Percentiles rank a stretch among this genome's conserved stretches.
These are phyloP conservation scores for Caenorhabditis wallacei DNA, from an alignment of 2,888 invertebrate species.

Conservation along the genomic window DNA sequence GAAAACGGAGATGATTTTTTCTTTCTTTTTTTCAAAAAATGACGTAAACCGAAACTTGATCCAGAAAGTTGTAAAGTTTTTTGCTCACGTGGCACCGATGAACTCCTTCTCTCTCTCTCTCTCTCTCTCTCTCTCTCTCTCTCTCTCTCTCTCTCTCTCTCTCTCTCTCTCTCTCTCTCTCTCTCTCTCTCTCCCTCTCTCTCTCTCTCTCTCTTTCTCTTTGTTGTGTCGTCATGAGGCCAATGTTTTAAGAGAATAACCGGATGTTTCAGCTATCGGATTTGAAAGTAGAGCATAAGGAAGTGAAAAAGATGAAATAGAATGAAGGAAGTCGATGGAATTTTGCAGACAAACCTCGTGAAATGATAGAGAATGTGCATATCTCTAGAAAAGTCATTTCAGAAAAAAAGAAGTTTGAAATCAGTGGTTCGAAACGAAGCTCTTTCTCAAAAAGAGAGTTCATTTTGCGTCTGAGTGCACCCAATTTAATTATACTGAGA, in stretches of 20 bases:
- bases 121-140: background rate
- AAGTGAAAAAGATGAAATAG: background rate
- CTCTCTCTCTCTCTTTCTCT: background rate
- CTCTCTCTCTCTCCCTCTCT: background rate
- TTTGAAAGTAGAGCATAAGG: background rate
- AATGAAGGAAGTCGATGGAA: background rate
- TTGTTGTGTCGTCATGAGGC: constrained; percentile 31
- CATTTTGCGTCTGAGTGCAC: background rate
- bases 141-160: background rate
- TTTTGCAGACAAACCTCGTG: background rate
- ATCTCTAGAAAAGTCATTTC: too few species aligned
- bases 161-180: background rate
- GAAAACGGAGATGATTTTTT: background rate
- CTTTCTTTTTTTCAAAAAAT: constrained; percentile 17
- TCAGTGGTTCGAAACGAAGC: too few species aligned
- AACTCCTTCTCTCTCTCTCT: constrained; percentile 1
- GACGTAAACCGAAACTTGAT: constrained; percentile 23
- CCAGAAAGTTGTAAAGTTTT: constrained; percentile 37
- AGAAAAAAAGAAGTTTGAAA: too few species aligned
- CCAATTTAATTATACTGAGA: background rate
- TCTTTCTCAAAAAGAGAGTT: background rate
- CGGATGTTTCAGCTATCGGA: constrained; percentile 7
- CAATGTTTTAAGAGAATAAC: constrained; percentile 18
- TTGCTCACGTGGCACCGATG: constrained; percentile 33
- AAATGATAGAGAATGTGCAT: too few species aligned